Conservation (phyloP, 2,888 invertebrate species). For the Neoaliturus tenellus region DNA sequence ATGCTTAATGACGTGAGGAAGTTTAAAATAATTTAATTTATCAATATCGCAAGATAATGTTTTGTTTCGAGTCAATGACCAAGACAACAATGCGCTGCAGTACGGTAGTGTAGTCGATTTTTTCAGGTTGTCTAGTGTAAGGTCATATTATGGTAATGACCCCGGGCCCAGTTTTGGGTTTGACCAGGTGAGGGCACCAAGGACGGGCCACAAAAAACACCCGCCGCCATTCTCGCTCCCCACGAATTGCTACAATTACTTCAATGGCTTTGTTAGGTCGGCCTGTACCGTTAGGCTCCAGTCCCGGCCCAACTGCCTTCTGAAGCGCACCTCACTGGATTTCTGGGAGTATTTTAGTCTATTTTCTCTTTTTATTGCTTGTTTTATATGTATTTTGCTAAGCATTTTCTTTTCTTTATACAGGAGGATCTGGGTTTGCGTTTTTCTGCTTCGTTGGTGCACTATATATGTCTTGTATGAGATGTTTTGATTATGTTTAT, state of each 20-base stretch:
- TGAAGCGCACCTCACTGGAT: not conserved
- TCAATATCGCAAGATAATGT: no score
- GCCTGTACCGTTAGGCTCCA: constrained; percentile 34
- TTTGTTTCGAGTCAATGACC: no score
- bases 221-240: constrained; percentile 40
- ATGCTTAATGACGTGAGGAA: no score
- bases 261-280: constrained; percentile 47
- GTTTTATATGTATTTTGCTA: not conserved
- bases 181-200: constrained; percentile 44
- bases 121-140: constrained; percentile 11
- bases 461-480: no score
- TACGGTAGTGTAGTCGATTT: not conserved
- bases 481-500: no score
- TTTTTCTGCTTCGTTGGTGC: not conserved
- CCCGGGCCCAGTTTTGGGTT: constrained; percentile 16
- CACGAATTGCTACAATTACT: constrained; percentile 56
- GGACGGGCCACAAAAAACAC: constrained; percentile 46
- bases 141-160: constrained; percentile 43
- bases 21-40: no score
- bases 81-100: no score
- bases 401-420: not conserved
- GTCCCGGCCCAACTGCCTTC: not conserved
- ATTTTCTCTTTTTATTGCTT: not conserved
- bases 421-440: not conserved
- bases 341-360: not conserved